These are phyloP conservation scores for Anastrepha ludens DNA, from an alignment of 1,140 invertebrate species.

Conservation along the genomic window DNA sequence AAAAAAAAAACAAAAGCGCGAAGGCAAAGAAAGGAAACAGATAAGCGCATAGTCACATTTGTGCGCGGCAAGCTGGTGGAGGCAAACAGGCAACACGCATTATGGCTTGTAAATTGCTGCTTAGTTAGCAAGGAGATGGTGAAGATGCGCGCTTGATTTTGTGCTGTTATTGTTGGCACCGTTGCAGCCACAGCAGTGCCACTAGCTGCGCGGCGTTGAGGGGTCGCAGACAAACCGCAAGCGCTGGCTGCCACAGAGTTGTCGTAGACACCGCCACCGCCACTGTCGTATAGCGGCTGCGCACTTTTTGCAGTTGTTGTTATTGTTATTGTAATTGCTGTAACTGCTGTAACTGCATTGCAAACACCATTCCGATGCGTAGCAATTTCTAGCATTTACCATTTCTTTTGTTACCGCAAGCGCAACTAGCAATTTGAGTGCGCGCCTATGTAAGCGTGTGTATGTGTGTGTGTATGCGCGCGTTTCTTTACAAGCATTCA, in stretches of 20 bases:
- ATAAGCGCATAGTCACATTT: conserved; percentile 20
- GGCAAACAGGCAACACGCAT: conserved; percentile 30
- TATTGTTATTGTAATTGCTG: conserved; percentile 27
- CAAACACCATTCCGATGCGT: conserved; percentile 60
- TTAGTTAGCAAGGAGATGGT: conserved; percentile 36
- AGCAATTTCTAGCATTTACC: conserved; percentile 55
- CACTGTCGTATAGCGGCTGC: neutral
- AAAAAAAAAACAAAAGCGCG: neutral
- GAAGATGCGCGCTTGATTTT: conserved; percentile 33
- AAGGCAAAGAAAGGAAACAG: conserved; percentile 1
- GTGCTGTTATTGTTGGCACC: neutral
- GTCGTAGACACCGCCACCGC: neutral
- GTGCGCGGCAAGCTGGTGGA: neutral
- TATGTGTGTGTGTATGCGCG: neutral
- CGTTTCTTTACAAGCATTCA: conserved; percentile 45
- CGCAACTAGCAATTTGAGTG: neutral
- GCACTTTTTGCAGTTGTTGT: neutral
- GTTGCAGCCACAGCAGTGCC: neutral
- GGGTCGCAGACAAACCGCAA: neutral
- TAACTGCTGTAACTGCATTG: conserved; percentile 56
- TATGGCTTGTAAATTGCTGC: conserved; percentile 55
- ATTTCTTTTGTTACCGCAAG: conserved; percentile 49
- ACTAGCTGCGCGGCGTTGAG: neutral
- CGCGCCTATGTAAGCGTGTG: neutral
- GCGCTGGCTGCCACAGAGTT: neutral